Percentiles rank a stretch among this genome's conserved stretches.
These are phyloP conservation scores for Zygogramma bicolorata DNA, from an alignment of 2,888 invertebrate genomes.

Conservation along the genomic window DNA sequence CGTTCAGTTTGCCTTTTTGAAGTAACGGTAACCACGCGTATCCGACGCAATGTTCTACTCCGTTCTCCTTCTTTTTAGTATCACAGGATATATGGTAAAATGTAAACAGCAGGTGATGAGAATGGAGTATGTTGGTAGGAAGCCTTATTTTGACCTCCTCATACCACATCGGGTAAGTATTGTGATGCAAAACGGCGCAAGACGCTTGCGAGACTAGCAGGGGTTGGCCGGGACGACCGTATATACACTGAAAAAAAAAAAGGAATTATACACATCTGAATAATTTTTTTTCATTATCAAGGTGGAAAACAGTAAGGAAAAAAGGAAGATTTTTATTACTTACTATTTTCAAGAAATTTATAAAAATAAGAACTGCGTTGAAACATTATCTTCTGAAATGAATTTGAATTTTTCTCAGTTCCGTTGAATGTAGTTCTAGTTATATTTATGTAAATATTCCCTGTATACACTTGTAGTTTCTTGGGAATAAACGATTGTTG, in stretches of 20 bases:
- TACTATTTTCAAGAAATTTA: too few relatives aligned
- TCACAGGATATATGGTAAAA: constrained; percentile 97
- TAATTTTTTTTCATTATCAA: too few relatives aligned
- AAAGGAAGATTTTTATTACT: too few relatives aligned
- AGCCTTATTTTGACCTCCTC: constrained; percentile 94
- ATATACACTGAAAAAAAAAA: constrained; percentile 75
- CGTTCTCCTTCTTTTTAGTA: constrained; percentile 80
- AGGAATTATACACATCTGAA: too few relatives aligned
- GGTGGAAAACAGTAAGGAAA: too few relatives aligned
- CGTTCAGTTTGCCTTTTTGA: constrained; percentile 84
- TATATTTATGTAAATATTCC: too few relatives aligned
- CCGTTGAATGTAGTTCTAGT: too few relatives aligned
- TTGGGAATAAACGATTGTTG: too few relatives aligned
- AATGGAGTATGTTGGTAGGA: constrained; percentile 85
- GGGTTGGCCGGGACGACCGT: constrained; percentile 77
- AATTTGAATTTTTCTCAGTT: too few relatives aligned
- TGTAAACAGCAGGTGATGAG: constrained; percentile 94
- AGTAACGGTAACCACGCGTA: constrained; percentile 94
- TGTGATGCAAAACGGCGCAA: constrained; percentile 90
- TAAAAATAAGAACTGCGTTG: too few relatives aligned
- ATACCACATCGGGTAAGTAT: constrained; percentile 89
- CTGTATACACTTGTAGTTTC: too few relatives aligned
- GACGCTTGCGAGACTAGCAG: constrained; percentile 77
- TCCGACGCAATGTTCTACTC: constrained; percentile 88
- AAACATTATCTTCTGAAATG: too few relatives aligned